Evolutionary conservation across 2,888 invertebrate species (phyloP), one percentile per base, ranked within the genome.

Genomic region (Chesias legatella): DNA sequence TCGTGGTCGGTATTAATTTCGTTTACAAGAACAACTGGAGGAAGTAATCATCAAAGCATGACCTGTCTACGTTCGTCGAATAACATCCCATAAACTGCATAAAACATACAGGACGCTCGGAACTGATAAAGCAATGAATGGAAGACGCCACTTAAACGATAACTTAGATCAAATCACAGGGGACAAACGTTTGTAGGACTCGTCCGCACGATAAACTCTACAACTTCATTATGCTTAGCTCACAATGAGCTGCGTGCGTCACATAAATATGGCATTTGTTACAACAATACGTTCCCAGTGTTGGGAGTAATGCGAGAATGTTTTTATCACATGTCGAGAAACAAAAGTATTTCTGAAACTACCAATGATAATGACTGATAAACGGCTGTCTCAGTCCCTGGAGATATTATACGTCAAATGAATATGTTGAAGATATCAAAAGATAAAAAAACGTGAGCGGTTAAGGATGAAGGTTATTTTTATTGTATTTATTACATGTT

Each of bases 231-330:
- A 35, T 42, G 10, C 10, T 20, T 20, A 40, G 33, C 23, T 43
- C 43, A 46, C 33, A 54, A 50, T 53, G 36, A 40, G 41, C 28
- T 7, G 51, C 54, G 51, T 56, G n/a, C n/a, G n/a, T n/a, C n/a
- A n/a, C 60, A 60, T 60, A 66, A 65, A 61, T 53, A 61, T 58
- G 66, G 62, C 54, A 56, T 53, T 51, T 56, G 51, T 57, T 58
- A 52, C 37, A 50, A 55, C 54, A 50, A 53, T 45, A 35, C 38
- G 47, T 45, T 10, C 34, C n/a, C n/a, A n/a, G n/a, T n/a, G 45
- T 49, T 39, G 41, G 34, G 43, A 42, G 48, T 49, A 48, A 52
- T 50, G 51, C 52, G 59, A 58, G 48, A 46, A 41, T 51, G 40
- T 47, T 48, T n/a, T 52, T 43, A 43, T 40, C 30, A 33, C 7